phyloP scores from a whole-genome alignment of 2,113 vertebrate genomes.

The Brienomyrus brachyistius region DNA sequence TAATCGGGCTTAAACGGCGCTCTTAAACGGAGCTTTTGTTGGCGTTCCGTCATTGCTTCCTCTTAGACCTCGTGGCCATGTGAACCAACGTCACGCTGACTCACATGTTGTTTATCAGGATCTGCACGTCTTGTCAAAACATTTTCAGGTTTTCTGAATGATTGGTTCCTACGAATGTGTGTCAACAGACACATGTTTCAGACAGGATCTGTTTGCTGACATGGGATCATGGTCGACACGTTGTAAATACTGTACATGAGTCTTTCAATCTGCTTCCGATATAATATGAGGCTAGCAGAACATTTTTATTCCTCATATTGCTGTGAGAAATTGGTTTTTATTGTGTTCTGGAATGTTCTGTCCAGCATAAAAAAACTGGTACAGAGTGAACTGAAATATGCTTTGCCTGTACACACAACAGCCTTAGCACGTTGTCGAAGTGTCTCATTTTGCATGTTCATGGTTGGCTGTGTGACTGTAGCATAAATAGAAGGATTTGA shows the following conservation, averaged over 20 bases:
- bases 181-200: neutral
- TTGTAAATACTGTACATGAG: neutral
- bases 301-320: neutral
- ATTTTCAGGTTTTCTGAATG: neutral
- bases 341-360: neutral
- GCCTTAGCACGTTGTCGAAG: neutral
- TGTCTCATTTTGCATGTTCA: neutral
- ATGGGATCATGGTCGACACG: neutral
- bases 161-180: neutral
- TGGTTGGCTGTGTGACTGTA: neutral
- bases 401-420: neutral
- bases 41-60: conserved; percentile 11
- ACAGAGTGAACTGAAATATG: neutral
- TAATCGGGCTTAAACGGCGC: neutral
- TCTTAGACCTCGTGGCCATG: conserved; percentile 1
- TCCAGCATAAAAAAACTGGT: neutral
- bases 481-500: neutral
- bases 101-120: conserved; percentile 10
- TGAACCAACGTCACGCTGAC: neutral
- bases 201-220: neutral
- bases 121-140: neutral
- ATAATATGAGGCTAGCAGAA: neutral
- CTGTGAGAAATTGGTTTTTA: neutral
- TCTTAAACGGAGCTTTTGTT: neutral
- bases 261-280: neutral